A percentile compares a stretch with the other conserved stretches of the same genome.
Evolutionary conservation across 2,888 invertebrate genomes (phyloP).

Genomic region (Scrobipalpa costella): DNA sequence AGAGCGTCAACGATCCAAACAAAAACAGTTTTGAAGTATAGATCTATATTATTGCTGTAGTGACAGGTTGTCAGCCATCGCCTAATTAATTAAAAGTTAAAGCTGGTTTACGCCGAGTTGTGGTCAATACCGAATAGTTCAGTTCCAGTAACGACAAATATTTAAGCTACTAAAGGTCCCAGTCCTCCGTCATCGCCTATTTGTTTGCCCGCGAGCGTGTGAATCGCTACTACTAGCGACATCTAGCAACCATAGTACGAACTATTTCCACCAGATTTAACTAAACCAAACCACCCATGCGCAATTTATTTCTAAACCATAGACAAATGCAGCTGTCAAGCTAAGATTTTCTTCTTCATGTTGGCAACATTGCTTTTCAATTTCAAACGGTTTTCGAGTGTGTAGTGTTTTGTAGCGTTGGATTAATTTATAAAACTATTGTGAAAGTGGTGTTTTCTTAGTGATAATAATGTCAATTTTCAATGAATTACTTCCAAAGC

Average conservation of each 20-base stretch:
- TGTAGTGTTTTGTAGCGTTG: constrained; percentile 46
- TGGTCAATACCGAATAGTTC: too few relatives aligned
- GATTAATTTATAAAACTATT: constrained; percentile 46
- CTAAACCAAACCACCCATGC: neutral
- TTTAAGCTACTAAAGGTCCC: too few relatives aligned
- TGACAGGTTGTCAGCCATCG: too few relatives aligned
- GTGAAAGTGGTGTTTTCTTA: constrained; percentile 51
- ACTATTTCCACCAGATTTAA: neutral
- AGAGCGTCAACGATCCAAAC: too few relatives aligned
- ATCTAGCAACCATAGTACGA: neutral
- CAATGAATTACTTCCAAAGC: constrained; percentile 63
- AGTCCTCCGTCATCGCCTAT: too few relatives aligned
- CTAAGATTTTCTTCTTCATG: constrained; percentile 30
- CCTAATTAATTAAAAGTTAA: too few relatives aligned
- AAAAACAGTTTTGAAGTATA: too few relatives aligned
- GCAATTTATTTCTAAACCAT: neutral
- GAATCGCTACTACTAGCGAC: too few relatives aligned
- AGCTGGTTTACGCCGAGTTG: too few relatives aligned
- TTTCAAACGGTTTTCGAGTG: constrained; percentile 76
- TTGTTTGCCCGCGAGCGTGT: too few relatives aligned
- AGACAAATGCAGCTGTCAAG: neutral
- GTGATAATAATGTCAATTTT: constrained; percentile 69
- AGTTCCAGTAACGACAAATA: too few relatives aligned
- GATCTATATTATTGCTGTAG: too few relatives aligned
- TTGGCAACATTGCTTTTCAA: constrained; percentile 59